Base-by-base conservation (phyloP, 2,113 vertebrate genomes). In the Mus pahari region DNA sequence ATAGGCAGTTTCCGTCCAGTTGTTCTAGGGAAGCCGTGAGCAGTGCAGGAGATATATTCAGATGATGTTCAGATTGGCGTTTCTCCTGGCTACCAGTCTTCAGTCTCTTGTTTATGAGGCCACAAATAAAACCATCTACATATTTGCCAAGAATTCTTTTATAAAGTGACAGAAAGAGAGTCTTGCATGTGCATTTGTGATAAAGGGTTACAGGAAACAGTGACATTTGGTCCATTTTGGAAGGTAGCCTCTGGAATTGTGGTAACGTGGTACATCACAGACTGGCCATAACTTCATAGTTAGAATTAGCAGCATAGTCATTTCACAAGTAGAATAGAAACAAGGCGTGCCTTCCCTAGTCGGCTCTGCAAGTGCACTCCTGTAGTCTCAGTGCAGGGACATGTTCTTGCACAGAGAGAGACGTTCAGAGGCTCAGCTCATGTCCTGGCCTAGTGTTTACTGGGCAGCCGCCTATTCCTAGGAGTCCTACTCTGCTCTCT, bases 101-200 rank as follows among this genome's bases (percentile, higher is more conserved):
- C 7, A 28, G 12, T 55, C 70, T 81, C 31, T 92, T 73, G 74
- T 82, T 93, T 92, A 55, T 94, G 33, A 33, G 39, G 50, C 8
- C 45, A 53, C 55, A 45, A 86, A 31, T 82, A 94, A 96, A 95
- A 70, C 62, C 92, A 39, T 48, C 66, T 66, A 78, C 42, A 42
- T 86, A 94, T 92, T 90, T 92, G 86, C 90, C n/a, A 92, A 53
- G 91, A 33, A 79, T 6, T 86, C 58, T 90, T 86, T n/a, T 90
- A n/a, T 87, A 90, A 94, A 74, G 68, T 74, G 74, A 92, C 4
- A 94, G 31, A 90, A 84, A 60, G 31, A 42, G 79, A 19, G 28
- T 73, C 93, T 84, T 84, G 6, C 86, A 24, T 82, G 10, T 50
- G 31, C 58, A 17, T 64, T 7, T 22, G 36, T 71, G 81, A 87